phyloP scores from a whole-genome alignment of 1,140 invertebrate genomes.

The Chironomus striatipennis region DNA sequence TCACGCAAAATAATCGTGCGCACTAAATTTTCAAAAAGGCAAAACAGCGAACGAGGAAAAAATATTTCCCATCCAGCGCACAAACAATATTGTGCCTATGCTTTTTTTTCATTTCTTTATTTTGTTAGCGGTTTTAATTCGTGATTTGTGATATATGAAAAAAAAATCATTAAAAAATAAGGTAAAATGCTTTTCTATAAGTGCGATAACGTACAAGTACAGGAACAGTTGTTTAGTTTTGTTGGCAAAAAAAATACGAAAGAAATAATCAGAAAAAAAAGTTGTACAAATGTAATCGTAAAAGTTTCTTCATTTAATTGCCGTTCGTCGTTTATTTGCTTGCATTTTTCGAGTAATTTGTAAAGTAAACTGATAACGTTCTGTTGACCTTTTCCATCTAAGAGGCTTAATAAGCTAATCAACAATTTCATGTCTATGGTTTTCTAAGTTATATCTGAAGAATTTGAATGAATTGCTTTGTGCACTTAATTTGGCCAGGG shows the following conservation, averaged over 20 bases:
- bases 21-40: background rate
- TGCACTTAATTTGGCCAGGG: too few species aligned
- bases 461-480: too few species aligned
- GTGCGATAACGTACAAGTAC: background rate
- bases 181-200: background rate
- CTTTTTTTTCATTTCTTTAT: background rate
- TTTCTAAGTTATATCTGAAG: too few species aligned
- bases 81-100: background rate
- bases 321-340: background rate
- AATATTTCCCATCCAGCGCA: background rate
- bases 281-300: conserved; percentile 5
- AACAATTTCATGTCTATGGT: too few species aligned
- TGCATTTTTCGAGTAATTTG: background rate
- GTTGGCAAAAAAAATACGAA: background rate
- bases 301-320: conserved; percentile 3
- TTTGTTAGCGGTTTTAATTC: background rate
- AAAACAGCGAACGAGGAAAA: background rate
- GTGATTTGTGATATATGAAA: conserved; percentile 22
- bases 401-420: too few species aligned
- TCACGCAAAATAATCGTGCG: conserved; percentile 23
- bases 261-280: background rate
- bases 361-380: background rate
- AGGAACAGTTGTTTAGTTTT: background rate
- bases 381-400: too few species aligned
- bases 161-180: conserved; percentile 21